Percentiles rank a stretch among this genome's conserved stretches.
phyloP scores from a whole-genome alignment of 2,797 vertebrate species.

The Paedocypris micromegethes region DNA sequence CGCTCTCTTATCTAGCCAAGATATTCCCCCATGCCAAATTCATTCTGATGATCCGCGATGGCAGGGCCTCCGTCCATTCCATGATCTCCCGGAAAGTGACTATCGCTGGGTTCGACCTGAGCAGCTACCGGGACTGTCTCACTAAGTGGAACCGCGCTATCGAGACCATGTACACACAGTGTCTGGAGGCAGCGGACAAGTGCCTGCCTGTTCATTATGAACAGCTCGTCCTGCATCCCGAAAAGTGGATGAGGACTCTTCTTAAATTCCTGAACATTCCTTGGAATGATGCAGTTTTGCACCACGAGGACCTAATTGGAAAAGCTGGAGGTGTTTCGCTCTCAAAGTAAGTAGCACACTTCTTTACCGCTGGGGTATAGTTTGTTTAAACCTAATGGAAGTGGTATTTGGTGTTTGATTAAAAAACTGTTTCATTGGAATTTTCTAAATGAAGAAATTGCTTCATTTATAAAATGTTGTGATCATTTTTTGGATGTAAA shows the following conservation, averaged over 20 bases:
- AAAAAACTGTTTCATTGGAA: no score
- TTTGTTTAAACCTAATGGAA: background rate
- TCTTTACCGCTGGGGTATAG: background rate
- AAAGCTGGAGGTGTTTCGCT: conserved; percentile 95
- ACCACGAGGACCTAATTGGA: conserved; percentile 95
- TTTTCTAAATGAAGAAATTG: no score
- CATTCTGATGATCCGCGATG: conserved; percentile 92
- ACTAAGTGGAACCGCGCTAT: conserved; percentile 98
- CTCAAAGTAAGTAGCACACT: conserved; percentile 83
- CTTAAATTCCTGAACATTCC: conserved; percentile 88
- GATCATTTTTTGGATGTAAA: no score
- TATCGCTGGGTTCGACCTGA: conserved; percentile 94
- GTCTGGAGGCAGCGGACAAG: conserved; percentile 83
- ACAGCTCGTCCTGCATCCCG: conserved; percentile 90
- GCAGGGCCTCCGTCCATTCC: conserved; percentile 91
- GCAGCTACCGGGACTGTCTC: conserved; percentile 95
- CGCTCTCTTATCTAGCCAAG: conserved; percentile 89
- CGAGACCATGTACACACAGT: conserved; percentile 97
- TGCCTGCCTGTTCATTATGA: conserved; percentile 91
- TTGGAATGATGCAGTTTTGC: conserved; percentile 90
- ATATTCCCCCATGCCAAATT: conserved; percentile 98
- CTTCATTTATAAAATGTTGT: no score
- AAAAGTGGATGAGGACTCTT: conserved; percentile 91
- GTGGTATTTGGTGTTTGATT: no score
- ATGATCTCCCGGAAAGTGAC: conserved; percentile 99